phyloP scores from a whole-genome alignment of 2,113 vertebrate genomes.

The Microtus pennsylvanicus region DNA sequence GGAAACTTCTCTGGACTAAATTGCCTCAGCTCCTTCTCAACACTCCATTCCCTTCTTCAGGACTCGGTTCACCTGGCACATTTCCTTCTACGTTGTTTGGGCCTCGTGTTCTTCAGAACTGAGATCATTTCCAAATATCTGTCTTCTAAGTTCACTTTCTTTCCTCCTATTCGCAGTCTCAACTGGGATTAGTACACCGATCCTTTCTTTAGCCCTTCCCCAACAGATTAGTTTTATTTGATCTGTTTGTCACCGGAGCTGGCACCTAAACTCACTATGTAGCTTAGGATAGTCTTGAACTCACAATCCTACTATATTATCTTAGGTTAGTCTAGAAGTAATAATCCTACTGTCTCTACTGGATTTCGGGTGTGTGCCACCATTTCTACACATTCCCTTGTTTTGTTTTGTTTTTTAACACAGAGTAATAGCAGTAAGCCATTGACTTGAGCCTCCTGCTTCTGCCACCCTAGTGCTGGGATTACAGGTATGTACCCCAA shows the following conservation, averaged over 20 bases:
- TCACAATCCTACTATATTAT: neutral
- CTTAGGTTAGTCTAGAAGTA: neutral
- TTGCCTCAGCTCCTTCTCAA: neutral
- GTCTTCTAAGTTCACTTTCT: neutral
- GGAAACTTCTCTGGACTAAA: slow-evolving; percentile 48
- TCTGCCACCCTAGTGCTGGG: neutral
- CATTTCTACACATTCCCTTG: neutral
- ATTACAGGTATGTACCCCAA: neutral
- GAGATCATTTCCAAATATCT: neutral
- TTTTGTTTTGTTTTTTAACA: neutral
- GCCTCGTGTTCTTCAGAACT: slow-evolving; percentile 51
- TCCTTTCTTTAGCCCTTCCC: slow-evolving; percentile 1
- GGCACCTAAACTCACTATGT: neutral
- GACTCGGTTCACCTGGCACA: neutral
- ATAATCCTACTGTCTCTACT: neutral
- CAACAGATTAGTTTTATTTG: neutral
- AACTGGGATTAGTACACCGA: neutral
- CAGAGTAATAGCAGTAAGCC: neutral
- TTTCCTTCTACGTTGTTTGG: neutral
- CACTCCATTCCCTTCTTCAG: slow-evolving; percentile 10
- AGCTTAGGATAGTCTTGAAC: neutral
- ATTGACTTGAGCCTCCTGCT: neutral
- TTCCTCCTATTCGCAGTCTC: slow-evolving; percentile 32
- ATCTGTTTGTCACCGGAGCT: neutral
- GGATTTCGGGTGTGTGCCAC: neutral